phyloP scores from a whole-genome alignment of 2,888 invertebrate species.

The Conistra vaccinii region DNA sequence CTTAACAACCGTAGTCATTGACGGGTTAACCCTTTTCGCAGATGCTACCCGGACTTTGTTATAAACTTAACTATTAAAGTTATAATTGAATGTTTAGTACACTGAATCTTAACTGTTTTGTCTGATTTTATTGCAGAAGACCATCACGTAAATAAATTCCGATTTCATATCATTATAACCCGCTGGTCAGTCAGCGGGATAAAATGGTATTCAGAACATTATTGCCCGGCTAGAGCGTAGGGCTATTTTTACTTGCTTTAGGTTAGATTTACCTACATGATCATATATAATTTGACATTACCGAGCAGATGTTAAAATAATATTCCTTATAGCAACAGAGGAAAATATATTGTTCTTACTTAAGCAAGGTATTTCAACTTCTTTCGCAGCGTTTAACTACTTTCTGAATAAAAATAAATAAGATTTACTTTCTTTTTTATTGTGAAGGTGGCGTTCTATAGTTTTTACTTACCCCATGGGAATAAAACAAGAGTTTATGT shows the following conservation, averaged over 20 bases:
- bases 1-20: constrained; percentile 77
- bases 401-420: not conserved
- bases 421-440: too few relatives aligned
- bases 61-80: constrained; percentile 52
- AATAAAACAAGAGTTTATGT: too few relatives aligned
- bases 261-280: too few relatives aligned
- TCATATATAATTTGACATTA: not conserved
- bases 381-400: not conserved
- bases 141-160: not conserved
- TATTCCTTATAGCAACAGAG: not conserved
- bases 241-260: too few relatives aligned
- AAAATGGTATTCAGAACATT: not conserved
- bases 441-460: too few relatives aligned
- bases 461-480: too few relatives aligned
- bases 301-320: not conserved
- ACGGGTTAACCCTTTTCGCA: constrained; percentile 83
- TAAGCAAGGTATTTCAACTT: not conserved
- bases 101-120: constrained; percentile 7
- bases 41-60: constrained; percentile 73
- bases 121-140: not conserved
- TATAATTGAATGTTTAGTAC: constrained; percentile 48
- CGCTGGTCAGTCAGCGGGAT: too few relatives aligned
- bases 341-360: not conserved
- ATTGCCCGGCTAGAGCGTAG: too few relatives aligned
- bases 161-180: too few relatives aligned